A percentile compares a stretch with the other conserved stretches of the same genome.
Conservation (phyloP, 2,888 invertebrate genomes). For the Diplolepis rosae region DNA sequence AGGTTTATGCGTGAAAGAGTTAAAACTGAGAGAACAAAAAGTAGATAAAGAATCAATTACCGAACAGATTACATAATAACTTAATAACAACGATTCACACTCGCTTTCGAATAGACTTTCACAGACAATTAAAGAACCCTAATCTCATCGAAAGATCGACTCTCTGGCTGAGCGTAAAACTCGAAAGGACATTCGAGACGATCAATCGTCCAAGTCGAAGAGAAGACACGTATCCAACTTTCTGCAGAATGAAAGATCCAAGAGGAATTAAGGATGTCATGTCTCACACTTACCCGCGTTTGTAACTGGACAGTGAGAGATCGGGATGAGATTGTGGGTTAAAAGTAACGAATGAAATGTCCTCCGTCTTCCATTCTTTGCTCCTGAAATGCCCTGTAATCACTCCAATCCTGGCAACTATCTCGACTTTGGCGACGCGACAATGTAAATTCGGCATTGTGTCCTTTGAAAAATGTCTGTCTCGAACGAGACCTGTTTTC, state of each 20-base stretch:
- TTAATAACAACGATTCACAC: not conserved
- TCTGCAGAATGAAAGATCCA: slow-evolving; percentile 11
- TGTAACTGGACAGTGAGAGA: slow-evolving; percentile 55
- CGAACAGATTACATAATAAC: not conserved
- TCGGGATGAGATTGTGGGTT: slow-evolving; percentile 47
- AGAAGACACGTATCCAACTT: not conserved
- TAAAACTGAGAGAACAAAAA: not conserved
- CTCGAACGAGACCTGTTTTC: slow-evolving; percentile 28
- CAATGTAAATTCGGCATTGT: slow-evolving; percentile 62
- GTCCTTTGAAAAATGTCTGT: slow-evolving; percentile 53
- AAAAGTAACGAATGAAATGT: slow-evolving; percentile 58
- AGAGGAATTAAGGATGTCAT: slow-evolving; percentile 51
- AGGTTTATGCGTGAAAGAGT: not conserved
- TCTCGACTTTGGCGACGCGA: slow-evolving; percentile 37
- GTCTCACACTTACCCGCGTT: slow-evolving; percentile 35
- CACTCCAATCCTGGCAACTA: slow-evolving; percentile 24
- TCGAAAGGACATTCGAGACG: not conserved
- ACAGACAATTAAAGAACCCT: not conserved
- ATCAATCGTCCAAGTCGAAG: not conserved
- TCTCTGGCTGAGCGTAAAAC: not conserved
- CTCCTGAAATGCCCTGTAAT: slow-evolving; percentile 23
- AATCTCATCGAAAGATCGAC: not conserved
- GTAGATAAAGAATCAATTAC: not conserved
- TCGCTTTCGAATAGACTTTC: slow-evolving; percentile 1
- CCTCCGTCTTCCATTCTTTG: slow-evolving; percentile 49